Evolutionary conservation across 2,797 vertebrate species (phyloP), one percentile per base, ranked within the genome.

Genomic region (Phoebastria nigripes): DNA sequence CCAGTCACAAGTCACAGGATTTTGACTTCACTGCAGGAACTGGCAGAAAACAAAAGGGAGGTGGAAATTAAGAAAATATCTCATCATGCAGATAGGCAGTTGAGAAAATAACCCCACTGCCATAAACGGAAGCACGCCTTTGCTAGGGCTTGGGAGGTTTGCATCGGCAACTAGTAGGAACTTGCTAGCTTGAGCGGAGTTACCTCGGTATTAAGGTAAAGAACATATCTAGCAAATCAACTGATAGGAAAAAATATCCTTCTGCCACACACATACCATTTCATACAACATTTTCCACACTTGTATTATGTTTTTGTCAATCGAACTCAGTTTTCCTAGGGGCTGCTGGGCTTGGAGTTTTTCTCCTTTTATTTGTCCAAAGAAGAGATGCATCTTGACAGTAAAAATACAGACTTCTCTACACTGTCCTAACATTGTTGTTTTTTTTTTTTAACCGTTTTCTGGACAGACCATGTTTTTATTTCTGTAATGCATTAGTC

Each of bases 311-410:
- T 26, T 92, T 77, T 70, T 55, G 12, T 41, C 20, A 29, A 6
- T 7, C n/a, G 5, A 76, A 84, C 4, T 26, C 18, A 31, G 17
- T 58, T 49, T 82, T 79, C 13, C 28, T 31, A 19, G 37, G 6
- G 47, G 12, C 21, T 87, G 20, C 16, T 56, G 24, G 24, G 11
- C 29, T 82, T 79, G 16, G 18, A n/a, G 12, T 3, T 20, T 56
- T 87, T 89, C 11, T 62, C 20, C 18, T 81, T 83, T 87, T 62
- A 22, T 93, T 90, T 72, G 39, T 49, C 12, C 19, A n/a, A 72
- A 76, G 35, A 87, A 66, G 46, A 76, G 24, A 12, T 70, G 13
- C 12, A 14, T 84, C 28, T 72, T 59, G 31, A 29, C n/a, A 26
- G 37, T 18, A 72, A 81, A 88, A 69, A 51, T 35, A 19, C 14